phyloP scores from a whole-genome alignment of 2,888 invertebrate species.

The Pharmacophagus antenor region DNA sequence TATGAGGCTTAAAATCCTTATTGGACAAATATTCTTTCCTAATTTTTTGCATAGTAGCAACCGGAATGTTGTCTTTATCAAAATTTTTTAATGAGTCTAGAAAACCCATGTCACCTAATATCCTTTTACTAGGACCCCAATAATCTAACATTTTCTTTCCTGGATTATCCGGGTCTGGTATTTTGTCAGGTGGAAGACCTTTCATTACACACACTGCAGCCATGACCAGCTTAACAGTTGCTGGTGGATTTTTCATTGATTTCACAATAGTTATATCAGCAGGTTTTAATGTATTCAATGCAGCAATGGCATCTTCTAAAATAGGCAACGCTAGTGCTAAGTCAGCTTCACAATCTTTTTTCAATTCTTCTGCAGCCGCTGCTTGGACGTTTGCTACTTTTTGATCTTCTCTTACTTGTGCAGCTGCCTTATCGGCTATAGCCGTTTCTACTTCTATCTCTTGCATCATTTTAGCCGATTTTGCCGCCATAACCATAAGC shows the following conservation, averaged over 20 bases:
- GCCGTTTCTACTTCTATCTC: constrained; percentile 88
- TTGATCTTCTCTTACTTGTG: constrained; percentile 91
- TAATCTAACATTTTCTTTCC: constrained; percentile 87
- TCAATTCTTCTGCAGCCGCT: constrained; percentile 89
- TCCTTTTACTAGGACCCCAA: constrained; percentile 92
- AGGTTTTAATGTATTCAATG: constrained; percentile 92
- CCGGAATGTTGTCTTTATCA: constrained; percentile 91
- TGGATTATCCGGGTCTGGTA: constrained; percentile 85
- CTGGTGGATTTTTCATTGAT: constrained; percentile 93
- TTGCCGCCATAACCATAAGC: constrained; percentile 85
- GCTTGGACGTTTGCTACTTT: constrained; percentile 93
- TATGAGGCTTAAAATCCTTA: constrained; percentile 88
- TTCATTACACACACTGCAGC: constrained; percentile 95
- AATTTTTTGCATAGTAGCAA: constrained; percentile 86
- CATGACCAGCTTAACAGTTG: constrained; percentile 91
- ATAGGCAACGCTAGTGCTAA: constrained; percentile 93
- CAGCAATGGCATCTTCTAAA: constrained; percentile 86
- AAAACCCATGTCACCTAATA: constrained; percentile 91
- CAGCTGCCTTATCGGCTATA: constrained; percentile 89
- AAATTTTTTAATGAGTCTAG: constrained; percentile 87
- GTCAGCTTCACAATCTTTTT: constrained; percentile 95
- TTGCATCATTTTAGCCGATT: constrained; percentile 87
- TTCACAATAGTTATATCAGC: constrained; percentile 92
- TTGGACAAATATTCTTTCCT: constrained; percentile 87
- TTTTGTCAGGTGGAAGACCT: constrained; percentile 87